Evolutionary conservation across 1,140 invertebrate genomes (phyloP).

Genomic region (Streblospio benedicti): DNA sequence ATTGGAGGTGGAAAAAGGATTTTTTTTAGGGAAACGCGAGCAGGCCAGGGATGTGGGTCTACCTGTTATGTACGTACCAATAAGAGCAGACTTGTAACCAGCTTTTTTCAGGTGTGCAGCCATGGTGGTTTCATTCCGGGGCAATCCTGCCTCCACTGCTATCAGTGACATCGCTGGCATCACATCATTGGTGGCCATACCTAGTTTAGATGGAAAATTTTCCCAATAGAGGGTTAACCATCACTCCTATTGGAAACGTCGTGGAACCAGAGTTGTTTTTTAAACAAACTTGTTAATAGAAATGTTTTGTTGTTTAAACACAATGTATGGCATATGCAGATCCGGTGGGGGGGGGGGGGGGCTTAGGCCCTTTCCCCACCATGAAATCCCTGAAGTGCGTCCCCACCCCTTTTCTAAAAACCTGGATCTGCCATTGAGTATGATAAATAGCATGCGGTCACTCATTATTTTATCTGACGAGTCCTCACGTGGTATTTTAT

Average conservation of each 20-base stretch:
- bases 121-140: conserved; percentile 34
- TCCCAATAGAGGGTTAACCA: not conserved
- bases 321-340: conserved; percentile 20
- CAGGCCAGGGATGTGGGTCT: too few relatives aligned
- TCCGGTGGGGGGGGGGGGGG: not conserved
- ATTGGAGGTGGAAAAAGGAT: too few relatives aligned
- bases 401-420: too few relatives aligned
- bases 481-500: not conserved
- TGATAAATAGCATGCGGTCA: conserved; percentile 17
- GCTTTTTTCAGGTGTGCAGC: conserved; percentile 26
- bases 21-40: too few relatives aligned
- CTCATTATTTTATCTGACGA: conserved; percentile 6
- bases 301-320: conserved; percentile 2
- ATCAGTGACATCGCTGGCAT: conserved; percentile 30
- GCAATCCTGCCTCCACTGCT: conserved; percentile 30
- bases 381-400: too few relatives aligned
- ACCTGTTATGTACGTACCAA: too few relatives aligned
- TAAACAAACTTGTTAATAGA: not conserved
- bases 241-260: too few relatives aligned
- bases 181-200: conserved; percentile 23
- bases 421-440: too few relatives aligned
- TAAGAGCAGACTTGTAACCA: conserved; percentile 33
- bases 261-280: not conserved
- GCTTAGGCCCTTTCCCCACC: not conserved
- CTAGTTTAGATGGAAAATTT: conserved; percentile 7